phyloP scores from a whole-genome alignment of 2,888 invertebrate genomes.

The Euzophera pinguis region DNA sequence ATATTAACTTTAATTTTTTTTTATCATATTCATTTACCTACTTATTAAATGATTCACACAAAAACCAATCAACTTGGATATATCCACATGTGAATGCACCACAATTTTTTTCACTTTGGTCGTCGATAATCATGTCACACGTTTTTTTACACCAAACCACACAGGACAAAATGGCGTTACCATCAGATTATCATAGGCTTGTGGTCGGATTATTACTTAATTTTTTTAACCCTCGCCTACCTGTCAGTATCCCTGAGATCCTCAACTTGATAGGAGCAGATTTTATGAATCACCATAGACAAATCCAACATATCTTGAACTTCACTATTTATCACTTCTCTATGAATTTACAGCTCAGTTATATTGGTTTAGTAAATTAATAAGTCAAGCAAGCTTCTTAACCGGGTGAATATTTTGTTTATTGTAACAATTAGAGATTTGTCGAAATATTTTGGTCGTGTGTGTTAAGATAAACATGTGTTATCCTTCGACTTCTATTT shows the following conservation, averaged over 20 bases:
- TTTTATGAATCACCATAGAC: conserved; percentile 48
- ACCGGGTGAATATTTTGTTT: conserved; percentile 75
- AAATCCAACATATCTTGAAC: conserved; percentile 41
- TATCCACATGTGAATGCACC: conserved; percentile 40
- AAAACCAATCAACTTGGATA: too few species aligned
- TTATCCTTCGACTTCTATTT: conserved; percentile 41
- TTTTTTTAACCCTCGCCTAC: conserved; percentile 70
- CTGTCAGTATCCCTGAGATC: conserved; percentile 63
- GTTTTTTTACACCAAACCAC: conserved; percentile 75
- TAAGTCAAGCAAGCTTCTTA: conserved; percentile 76
- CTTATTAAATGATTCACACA: too few species aligned
- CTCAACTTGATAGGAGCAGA: conserved; percentile 49
- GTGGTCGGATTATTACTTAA: conserved; percentile 76
- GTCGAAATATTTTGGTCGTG: conserved; percentile 68
- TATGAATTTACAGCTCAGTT: conserved; percentile 22
- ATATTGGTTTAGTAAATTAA: conserved; percentile 54
- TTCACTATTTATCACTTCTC: neutral
- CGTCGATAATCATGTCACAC: conserved; percentile 78
- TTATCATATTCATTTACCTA: too few species aligned
- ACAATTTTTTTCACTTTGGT: conserved; percentile 54
- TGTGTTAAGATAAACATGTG: conserved; percentile 67
- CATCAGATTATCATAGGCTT: conserved; percentile 76
- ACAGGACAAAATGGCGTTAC: conserved; percentile 79
- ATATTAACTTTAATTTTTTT: too few species aligned
- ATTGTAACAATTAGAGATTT: conserved; percentile 77